phyloP scores from a whole-genome alignment of 2,113 vertebrate genomes.

The Capra hircus region DNA sequence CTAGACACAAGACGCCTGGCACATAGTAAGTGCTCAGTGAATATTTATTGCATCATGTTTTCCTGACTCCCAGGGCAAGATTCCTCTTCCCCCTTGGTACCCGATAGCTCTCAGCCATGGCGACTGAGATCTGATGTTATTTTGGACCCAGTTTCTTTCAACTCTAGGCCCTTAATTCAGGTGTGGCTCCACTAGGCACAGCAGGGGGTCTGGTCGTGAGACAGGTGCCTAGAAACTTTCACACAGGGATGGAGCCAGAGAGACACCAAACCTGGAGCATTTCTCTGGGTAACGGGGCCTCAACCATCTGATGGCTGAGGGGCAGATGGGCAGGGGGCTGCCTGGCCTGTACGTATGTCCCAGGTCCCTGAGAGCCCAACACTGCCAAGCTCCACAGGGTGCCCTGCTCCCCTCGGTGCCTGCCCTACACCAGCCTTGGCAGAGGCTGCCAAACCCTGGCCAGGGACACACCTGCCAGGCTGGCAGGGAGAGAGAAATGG shows the following conservation, averaged over 20 bases:
- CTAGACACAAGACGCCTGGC: not conserved
- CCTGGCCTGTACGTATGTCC: not conserved
- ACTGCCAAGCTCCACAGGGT: not conserved
- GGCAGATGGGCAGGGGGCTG: not conserved
- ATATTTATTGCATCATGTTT: not conserved
- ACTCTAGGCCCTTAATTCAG: not conserved
- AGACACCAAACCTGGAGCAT: not conserved
- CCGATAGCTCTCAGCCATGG: not conserved
- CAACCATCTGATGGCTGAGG: not conserved
- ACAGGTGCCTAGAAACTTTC: not conserved
- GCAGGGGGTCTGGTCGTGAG: not conserved
- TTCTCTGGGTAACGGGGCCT: not conserved
- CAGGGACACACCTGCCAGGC: slow-evolving; percentile 1
- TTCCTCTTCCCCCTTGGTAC: not conserved
- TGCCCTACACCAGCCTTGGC: not conserved
- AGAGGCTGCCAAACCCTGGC: not conserved
- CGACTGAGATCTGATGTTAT: not conserved
- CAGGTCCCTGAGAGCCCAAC: not conserved
- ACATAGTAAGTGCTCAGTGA: not conserved
- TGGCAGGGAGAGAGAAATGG: slow-evolving; percentile 1
- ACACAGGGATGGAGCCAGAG: not conserved
- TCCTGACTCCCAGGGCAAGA: not conserved
- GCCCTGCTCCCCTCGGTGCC: not conserved
- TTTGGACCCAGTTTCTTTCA: not conserved
- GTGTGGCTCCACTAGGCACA: not conserved